These are phyloP conservation scores for Cheirogaleus medius DNA, from an alignment of 2,113 vertebrate species.

Conservation along the genomic window DNA sequence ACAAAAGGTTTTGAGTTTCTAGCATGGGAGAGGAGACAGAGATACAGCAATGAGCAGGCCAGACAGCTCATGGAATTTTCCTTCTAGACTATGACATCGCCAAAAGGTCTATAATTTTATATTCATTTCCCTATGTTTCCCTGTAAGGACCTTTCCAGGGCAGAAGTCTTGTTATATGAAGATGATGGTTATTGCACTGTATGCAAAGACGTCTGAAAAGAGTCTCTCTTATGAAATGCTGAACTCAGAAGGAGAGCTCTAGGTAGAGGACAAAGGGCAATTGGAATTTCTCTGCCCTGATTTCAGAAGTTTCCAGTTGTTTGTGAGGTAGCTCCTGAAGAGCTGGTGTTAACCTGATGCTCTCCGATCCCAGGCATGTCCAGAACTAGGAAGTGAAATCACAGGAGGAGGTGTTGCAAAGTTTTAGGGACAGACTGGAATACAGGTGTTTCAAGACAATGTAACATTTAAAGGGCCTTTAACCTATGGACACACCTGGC, in stretches of 20 bases:
- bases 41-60: background rate
- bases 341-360: background rate
- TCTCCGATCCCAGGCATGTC: background rate
- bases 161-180: background rate
- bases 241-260: background rate
- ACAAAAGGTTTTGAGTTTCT: background rate
- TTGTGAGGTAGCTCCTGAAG: background rate
- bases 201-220: background rate
- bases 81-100: background rate
- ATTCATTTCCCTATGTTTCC: background rate
- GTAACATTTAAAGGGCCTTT: background rate
- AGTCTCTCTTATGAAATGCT: background rate
- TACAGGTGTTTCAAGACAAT: background rate
- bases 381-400: background rate
- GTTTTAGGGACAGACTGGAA: accelerated
- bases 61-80: background rate
- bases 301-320: background rate
- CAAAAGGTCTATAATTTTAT: background rate
- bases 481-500: background rate
- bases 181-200: background rate
- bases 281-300: background rate
- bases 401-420: background rate
- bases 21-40: background rate
- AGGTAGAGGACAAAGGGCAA: background rate
- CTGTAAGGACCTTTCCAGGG: background rate